Percentiles rank a stretch among this genome's conserved stretches.
Conservation (phyloP, 2,797 vertebrate species). For the Danio albolineatus region DNA sequence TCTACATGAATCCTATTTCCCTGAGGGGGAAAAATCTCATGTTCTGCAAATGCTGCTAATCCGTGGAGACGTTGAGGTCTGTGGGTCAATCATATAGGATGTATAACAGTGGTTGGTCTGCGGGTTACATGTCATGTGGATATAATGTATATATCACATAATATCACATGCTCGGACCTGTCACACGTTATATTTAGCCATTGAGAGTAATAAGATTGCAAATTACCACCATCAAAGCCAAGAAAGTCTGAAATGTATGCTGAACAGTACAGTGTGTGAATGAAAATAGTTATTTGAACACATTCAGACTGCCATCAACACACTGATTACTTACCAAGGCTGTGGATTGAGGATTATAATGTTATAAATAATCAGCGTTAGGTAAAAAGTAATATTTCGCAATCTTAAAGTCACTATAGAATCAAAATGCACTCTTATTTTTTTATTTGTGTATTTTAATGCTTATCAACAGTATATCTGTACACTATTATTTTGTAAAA, state of each 20-base stretch:
- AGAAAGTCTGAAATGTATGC: not conserved
- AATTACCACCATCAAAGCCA: constrained; percentile 6
- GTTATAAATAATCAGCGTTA: no score
- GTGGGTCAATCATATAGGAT: constrained; percentile 6
- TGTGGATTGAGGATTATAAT: no score
- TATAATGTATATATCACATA: not conserved
- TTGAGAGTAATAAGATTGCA: not conserved
- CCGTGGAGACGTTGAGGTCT: not conserved
- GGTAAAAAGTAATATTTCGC: no score
- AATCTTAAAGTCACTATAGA: no score
- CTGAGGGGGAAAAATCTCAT: constrained; percentile 24
- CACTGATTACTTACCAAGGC: no score
- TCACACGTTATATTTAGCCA: not conserved
- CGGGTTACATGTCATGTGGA: not conserved
- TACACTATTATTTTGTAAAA: no score
- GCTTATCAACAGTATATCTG: no score
- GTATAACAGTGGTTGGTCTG: not conserved
- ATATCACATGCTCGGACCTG: not conserved
- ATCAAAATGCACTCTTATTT: no score
- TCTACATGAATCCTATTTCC: constrained; percentile 44
- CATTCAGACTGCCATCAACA: no score
- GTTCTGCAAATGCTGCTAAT: constrained; percentile 42
- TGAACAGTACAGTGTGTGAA: no score
- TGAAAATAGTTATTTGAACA: not conserved
- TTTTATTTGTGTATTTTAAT: no score